Evolutionary conservation across 2,888 invertebrate genomes (phyloP), one percentile per base, ranked within the genome.

Genomic region (Morinoia aosen): DNA sequence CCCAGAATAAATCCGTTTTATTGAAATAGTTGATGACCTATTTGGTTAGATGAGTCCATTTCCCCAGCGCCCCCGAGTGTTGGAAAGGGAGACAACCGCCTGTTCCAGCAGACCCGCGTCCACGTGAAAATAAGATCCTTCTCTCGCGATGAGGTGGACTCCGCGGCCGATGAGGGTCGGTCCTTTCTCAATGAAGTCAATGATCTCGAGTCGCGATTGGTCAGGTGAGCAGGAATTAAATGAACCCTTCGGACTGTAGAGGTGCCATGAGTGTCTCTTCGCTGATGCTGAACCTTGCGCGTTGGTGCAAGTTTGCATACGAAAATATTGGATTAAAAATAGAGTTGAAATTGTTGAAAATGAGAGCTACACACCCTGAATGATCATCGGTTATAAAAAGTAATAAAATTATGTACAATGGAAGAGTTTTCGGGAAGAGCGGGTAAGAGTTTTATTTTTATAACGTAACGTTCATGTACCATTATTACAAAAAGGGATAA

Each of bases 91-190:
- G 90, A 91, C 93, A 95, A 57, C 25, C 56, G 93, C 33, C 93
- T 95, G 12, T 93, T 95, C 93, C 57, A 33, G 25, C 12, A n/a
- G 8, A 33, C 57, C 16, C 48, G 58, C 25, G 93, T 19, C 19
- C 40, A 57, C 11, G 95, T 95, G n/a, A 19, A 61, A 14, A 58
- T 95, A 39, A 91, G 58, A 58, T 48, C 93, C 48, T 57, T 95
- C 14, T 95, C 95, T 19, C n/a, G 93, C n/a, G 58, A 91, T 25
- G 48, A 95, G n/a, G 91, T 95, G 25, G 93, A 95, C 56, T 58
- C 48, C 58, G 95, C 95, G 25, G 93, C 61, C 64, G 39, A 95
- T 39, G 58, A 93, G 93, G 93, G 95, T 39, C 39, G n/a, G 33
- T 16, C n/a, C 93, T 91, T 58, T 64, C 61, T 93, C 33, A 91